phyloP scores from a whole-genome alignment of 2,113 vertebrate genomes.

The Prietella phreatophila region DNA sequence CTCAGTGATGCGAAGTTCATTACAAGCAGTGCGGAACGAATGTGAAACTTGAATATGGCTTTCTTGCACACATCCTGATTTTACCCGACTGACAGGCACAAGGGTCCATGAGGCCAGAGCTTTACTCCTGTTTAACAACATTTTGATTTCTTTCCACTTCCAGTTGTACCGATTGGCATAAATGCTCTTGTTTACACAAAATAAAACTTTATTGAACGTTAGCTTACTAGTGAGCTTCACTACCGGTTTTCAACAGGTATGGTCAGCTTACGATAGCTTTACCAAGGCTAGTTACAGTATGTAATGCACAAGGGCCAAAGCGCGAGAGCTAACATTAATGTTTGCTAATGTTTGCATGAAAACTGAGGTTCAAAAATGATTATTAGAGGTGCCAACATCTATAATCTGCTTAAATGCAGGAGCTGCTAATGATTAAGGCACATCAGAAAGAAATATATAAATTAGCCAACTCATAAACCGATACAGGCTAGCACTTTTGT shows the following conservation, averaged over 20 bases:
- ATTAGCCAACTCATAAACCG: not conserved
- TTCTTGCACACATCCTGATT: conserved; percentile 17
- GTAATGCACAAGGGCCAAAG: not conserved
- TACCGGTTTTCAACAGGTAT: not conserved
- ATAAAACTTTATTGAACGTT: not conserved
- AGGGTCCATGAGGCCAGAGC: not conserved
- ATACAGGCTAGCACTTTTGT: not conserved
- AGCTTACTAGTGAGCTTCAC: not conserved
- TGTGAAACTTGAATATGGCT: conserved; percentile 6
- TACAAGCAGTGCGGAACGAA: conserved; percentile 29
- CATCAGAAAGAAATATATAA: not conserved
- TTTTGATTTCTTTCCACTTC: not conserved
- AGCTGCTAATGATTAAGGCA: not conserved
- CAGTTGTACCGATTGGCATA: not conserved
- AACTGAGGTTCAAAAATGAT: not conserved
- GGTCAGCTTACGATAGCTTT: not conserved
- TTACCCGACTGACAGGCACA: not conserved
- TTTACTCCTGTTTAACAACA: not conserved
- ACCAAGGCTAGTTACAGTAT: not conserved
- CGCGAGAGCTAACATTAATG: not conserved
- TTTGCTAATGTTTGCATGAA: not conserved
- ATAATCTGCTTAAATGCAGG: not conserved
- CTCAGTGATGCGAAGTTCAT: conserved; percentile 21
- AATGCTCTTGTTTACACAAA: not conserved
- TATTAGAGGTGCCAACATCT: not conserved